Conservation (phyloP, 1,140 invertebrate genomes). For the Drosophila bocqueti region DNA sequence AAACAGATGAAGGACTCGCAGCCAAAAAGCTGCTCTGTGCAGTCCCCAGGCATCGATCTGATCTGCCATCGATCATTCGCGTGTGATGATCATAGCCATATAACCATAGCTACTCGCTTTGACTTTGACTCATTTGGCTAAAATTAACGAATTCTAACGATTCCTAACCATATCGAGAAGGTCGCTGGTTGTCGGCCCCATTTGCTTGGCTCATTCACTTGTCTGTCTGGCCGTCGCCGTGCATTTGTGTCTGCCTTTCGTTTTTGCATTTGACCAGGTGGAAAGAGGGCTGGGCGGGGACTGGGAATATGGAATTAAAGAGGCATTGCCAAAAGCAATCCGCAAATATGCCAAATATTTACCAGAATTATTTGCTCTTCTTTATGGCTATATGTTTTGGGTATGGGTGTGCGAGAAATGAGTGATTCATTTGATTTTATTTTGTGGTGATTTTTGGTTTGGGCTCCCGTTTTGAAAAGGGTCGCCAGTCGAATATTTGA, state of each 20-base stretch:
- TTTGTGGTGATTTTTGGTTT: background rate
- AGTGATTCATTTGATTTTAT: slow-evolving; percentile 54
- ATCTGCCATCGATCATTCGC: slow-evolving; percentile 36
- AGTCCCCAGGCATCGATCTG: slow-evolving; percentile 26
- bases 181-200: slow-evolving; percentile 65
- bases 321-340: slow-evolving; percentile 72
- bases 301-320: slow-evolving; percentile 43
- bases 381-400: slow-evolving; percentile 14
- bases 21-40: slow-evolving; percentile 11
- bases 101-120: slow-evolving; percentile 29
- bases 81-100: slow-evolving; percentile 9
- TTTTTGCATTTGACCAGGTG: slow-evolving; percentile 36
- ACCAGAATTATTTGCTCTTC: slow-evolving; percentile 57
- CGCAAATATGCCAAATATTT: slow-evolving; percentile 77
- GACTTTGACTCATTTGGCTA: slow-evolving; percentile 78
- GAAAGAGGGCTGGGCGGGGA: background rate
- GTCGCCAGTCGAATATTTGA: background rate
- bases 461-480: slow-evolving; percentile 9
- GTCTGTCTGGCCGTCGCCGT: slow-evolving; percentile 54
- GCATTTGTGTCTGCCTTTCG: slow-evolving; percentile 67
- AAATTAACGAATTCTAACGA: slow-evolving; percentile 70
- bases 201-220: slow-evolving; percentile 73
- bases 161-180: slow-evolving; percentile 79
- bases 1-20: slow-evolving; percentile 51
- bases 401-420: slow-evolving; percentile 25